Percentiles rank a stretch among this genome's conserved stretches.
Conservation (phyloP, 1,140 invertebrate species). For the Acromyrmex echinatior region DNA sequence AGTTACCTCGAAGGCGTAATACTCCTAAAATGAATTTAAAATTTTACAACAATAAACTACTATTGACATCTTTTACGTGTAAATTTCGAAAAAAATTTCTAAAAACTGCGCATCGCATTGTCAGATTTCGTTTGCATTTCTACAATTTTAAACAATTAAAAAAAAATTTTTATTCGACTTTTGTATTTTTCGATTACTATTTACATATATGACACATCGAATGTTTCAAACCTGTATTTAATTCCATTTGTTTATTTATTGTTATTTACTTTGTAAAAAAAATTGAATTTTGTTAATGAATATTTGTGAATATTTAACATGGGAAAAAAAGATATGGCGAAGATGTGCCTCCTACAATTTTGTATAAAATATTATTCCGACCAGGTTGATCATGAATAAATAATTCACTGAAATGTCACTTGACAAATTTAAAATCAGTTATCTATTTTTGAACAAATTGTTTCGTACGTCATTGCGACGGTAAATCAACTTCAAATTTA, state of each 20-base stretch:
- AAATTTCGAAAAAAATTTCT: background rate
- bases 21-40: background rate
- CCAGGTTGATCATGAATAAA: background rate
- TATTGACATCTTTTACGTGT: background rate
- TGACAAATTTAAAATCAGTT: conserved; percentile 2
- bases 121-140: background rate
- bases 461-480: background rate
- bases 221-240: background rate
- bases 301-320: conserved; percentile 11
- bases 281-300: conserved; percentile 15
- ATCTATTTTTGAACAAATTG: background rate
- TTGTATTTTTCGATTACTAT: background rate
- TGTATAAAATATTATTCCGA: background rate
- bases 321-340: background rate
- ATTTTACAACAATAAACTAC: background rate
- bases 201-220: background rate
- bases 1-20: conserved; percentile 14
- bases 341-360: background rate
- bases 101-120: background rate
- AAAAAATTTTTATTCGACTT: background rate
- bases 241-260: conserved; percentile 6
- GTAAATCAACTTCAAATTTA: background rate
- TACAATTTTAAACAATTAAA: background rate
- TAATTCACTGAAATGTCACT: conserved; percentile 29
- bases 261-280: background rate